Evolutionary conservation across 2,113 vertebrate species (phyloP), one percentile per base, ranked within the genome.

Genomic region (Mungos mungo): DNA sequence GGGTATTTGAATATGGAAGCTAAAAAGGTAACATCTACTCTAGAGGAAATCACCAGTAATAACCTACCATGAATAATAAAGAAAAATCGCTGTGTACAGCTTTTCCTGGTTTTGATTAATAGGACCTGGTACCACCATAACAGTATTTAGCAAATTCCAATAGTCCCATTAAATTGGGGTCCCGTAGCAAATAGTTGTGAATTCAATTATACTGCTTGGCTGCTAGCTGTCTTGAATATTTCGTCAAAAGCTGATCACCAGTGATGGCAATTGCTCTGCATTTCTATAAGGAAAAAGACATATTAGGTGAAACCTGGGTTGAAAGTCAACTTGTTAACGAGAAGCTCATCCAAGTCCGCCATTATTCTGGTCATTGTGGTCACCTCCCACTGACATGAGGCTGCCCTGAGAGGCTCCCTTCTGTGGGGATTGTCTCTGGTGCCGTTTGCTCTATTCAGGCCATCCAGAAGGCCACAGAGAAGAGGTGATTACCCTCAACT

Each of bases 401-500:
- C 74, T 85, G 15, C 66, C 38, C 18, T 86, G 95, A 90, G 95
- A 83, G 93, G 69, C 72, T 68, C 92, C 95, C 91, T 93, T 90
- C 31, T 57, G 16, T 38, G 93, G 96, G 69, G 63, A 93, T 90
- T 94, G 81, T 97, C 95, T 98, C 91, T 76, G 92, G 88, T 57
- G 71, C 93, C 71, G 83, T 90, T 90, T 57, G 3, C 86, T 98
- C 96, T 97, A 87, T 52, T 83, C 95, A 84, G 95, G 88, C 0
- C 33, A 90, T 95, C 76, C 95, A 97, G 95, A 97, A 98, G 95
- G 88, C 94, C 97, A 85, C 77, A 23, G 65, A 91, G 50, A 88
- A 50, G 27, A 54, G 71, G 90, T 96, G 95, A 96, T 95, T 97
- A 90, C 63, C 95, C 97, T 97, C 91, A 93, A 57, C 74, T 97